phyloP scores from a whole-genome alignment of 2,797 vertebrate genomes.

The Bovichtus diacanthus region DNA sequence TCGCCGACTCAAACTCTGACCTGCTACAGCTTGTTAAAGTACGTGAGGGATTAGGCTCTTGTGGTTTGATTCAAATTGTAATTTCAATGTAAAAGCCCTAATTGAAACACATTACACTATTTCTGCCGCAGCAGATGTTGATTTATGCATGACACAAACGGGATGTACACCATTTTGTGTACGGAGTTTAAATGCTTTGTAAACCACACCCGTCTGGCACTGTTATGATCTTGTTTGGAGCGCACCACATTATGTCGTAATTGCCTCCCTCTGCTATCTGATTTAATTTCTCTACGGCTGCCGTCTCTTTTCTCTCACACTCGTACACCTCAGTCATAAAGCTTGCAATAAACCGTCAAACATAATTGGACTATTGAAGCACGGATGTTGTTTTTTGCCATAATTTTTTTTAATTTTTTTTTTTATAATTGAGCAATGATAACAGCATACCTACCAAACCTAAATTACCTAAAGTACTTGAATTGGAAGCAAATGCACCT shows the following conservation, averaged over 20 bases:
- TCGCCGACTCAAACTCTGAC: background rate
- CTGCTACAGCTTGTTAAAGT: background rate
- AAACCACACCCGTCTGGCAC: background rate
- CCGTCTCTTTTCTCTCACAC: constrained; percentile 14
- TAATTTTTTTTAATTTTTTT: too few species aligned
- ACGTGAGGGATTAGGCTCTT: background rate
- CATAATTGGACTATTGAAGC: background rate
- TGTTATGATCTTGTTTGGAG: constrained; percentile 8
- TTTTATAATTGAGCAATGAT: too few species aligned
- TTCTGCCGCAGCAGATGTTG: background rate
- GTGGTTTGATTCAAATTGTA: background rate
- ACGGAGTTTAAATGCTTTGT: background rate
- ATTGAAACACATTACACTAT: background rate
- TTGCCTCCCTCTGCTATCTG: constrained; percentile 24
- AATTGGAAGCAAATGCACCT: background rate
- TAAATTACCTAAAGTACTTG: too few species aligned
- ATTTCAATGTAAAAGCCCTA: background rate
- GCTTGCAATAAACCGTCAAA: background rate
- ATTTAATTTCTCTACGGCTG: background rate
- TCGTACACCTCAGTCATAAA: background rate
- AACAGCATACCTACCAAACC: background rate
- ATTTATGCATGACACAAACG: background rate
- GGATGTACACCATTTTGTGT: background rate
- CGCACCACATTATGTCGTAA: constrained; percentile 15
- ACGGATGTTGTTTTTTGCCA: background rate